Conservation (phyloP, 2,797 vertebrate species). For the Schizopygopsis pylzovi region DNA sequence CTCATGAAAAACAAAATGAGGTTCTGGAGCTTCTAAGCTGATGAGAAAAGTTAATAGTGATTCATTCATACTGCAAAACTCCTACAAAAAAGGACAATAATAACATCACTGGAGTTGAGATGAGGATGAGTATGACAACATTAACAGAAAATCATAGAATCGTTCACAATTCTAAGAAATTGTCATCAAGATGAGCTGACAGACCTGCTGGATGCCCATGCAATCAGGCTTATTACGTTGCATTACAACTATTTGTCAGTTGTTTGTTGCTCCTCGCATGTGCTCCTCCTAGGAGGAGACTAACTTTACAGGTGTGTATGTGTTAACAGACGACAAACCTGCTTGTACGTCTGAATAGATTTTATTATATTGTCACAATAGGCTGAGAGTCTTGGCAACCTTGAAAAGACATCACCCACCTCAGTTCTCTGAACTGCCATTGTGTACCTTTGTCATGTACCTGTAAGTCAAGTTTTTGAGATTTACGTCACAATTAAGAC, state of each 20-base stretch:
- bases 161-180: background rate
- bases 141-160: background rate
- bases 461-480: slow-evolving; percentile 42
- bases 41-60: background rate
- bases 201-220: background rate
- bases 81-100: background rate
- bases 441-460: slow-evolving; percentile 32
- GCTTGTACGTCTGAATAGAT: slow-evolving; percentile 5
- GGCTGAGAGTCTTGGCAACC: background rate
- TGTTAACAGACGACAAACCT: slow-evolving; percentile 10
- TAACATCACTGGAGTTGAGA: background rate
- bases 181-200: background rate
- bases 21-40: background rate
- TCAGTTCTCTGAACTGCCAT: slow-evolving; percentile 11
- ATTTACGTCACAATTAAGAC: slow-evolving; percentile 21
- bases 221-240: background rate
- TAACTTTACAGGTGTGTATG: background rate
- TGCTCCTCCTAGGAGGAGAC: slow-evolving; percentile 3
- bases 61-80: background rate
- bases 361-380: background rate
- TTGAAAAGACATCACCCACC: background rate
- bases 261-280: background rate
- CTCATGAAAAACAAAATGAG: background rate
- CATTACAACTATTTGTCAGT: background rate
- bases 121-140: background rate